phyloP scores from a whole-genome alignment of 2,113 vertebrate species.

The Eptesicus fuscus region DNA sequence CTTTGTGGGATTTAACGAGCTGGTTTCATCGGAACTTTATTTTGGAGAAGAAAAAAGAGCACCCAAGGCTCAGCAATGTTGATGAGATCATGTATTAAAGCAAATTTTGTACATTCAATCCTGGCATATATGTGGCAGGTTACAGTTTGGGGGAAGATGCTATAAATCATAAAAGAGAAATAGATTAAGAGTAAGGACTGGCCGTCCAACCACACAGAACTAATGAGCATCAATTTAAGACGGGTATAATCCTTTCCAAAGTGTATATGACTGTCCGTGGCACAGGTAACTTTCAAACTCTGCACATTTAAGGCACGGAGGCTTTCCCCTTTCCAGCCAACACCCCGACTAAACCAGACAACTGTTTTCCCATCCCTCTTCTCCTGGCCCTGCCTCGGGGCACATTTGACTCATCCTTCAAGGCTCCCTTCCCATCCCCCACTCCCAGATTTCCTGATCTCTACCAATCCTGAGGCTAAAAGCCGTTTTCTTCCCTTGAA shows the following conservation, averaged over 20 bases:
- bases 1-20: neutral
- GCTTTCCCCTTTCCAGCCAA: neutral
- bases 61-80: neutral
- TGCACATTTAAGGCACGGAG: neutral
- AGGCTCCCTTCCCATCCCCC: neutral
- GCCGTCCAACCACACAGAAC: fast-evolving
- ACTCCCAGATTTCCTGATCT: neutral
- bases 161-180: fast-evolving
- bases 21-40: neutral
- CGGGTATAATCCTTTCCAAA: fast-evolving
- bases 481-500: neutral
- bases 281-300: neutral
- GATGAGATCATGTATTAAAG: neutral
- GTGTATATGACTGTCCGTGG: fast-evolving
- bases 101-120: neutral
- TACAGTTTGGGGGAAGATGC: neutral
- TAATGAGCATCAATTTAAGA: fast-evolving
- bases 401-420: neutral
- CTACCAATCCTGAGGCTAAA: neutral
- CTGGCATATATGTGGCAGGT: neutral
- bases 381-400: neutral
- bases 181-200: neutral
- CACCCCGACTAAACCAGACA: fast-evolving
- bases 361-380: fast-evolving
- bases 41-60: no score